phyloP scores from a whole-genome alignment of 2,797 vertebrate genomes.

The Dicrostonyx torquatus region DNA sequence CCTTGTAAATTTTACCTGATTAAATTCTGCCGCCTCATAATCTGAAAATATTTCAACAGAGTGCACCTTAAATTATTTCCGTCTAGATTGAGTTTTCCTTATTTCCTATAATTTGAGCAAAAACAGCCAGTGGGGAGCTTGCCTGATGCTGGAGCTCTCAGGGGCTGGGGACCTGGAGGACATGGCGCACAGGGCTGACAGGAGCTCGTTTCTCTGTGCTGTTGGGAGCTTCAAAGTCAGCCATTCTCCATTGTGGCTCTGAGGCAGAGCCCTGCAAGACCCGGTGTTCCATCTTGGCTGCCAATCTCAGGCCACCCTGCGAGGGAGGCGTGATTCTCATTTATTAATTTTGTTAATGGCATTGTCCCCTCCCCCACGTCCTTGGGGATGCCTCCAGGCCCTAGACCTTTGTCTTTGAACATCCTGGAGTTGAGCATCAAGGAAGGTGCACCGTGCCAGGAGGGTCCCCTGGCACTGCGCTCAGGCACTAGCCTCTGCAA shows the following conservation, averaged over 20 bases:
- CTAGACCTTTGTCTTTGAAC: conserved; percentile 92
- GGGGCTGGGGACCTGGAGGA: background rate
- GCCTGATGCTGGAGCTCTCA: background rate
- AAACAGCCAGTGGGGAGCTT: background rate
- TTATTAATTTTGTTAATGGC: conserved; percentile 68
- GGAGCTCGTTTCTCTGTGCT: background rate
- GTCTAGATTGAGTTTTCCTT: background rate
- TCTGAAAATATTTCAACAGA: background rate
- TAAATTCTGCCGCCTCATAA: background rate
- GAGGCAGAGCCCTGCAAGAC: background rate
- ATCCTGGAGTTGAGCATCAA: conserved; percentile 88
- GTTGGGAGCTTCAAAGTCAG: background rate
- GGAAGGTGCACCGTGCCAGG: conserved; percentile 87
- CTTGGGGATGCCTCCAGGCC: conserved; percentile 83
- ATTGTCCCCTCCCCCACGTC: conserved; percentile 79
- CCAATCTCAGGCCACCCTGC: conserved; percentile 77
- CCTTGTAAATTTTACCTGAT: accelerated
- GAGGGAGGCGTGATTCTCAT: conserved; percentile 62
- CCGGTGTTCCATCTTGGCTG: conserved; percentile 10
- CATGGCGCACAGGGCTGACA: background rate
- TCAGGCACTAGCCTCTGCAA: conserved; percentile 90
- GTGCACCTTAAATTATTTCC: background rate
- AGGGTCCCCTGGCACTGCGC: conserved; percentile 89
- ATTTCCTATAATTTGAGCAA: background rate
- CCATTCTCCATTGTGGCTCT: background rate